These are phyloP conservation scores for Lordiphosa collinella DNA, from an alignment of 1,140 invertebrate species.

Conservation along the genomic window DNA sequence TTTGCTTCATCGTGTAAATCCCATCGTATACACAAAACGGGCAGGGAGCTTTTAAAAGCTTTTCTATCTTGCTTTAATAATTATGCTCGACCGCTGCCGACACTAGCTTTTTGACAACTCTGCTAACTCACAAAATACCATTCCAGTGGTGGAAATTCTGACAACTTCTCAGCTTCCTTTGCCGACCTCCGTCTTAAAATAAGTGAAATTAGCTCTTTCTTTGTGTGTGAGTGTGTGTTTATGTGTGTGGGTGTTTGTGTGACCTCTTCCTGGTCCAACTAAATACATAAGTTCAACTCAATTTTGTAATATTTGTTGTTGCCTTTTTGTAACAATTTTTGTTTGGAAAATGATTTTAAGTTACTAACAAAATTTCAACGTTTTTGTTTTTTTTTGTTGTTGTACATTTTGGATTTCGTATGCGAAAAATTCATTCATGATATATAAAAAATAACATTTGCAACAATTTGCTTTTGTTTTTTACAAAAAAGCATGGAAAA, in stretches of 20 bases:
- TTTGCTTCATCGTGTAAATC: no score
- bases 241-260: not conserved
- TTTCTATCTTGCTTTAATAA: no score
- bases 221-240: not conserved
- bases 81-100: no score
- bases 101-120: no score
- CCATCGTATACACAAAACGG: no score
- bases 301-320: constrained; percentile 7
- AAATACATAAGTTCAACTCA: constrained; percentile 21
- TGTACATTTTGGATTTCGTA: constrained; percentile 64
- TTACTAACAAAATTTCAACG: constrained; percentile 46
- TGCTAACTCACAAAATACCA: no score
- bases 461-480: constrained; percentile 21
- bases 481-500: no score
- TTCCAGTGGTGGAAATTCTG: no score
- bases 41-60: no score
- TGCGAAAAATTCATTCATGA: constrained; percentile 31
- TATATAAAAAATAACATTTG: constrained; percentile 27
- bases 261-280: constrained; percentile 10
- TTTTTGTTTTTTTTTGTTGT: constrained; percentile 38
- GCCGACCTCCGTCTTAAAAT: no score
- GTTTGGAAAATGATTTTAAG: constrained; percentile 37
- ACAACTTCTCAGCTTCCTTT: no score
- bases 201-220: no score
- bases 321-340: constrained; percentile 51